Conservation (phyloP, 2,113 vertebrate species). For the Coturnix japonica region DNA sequence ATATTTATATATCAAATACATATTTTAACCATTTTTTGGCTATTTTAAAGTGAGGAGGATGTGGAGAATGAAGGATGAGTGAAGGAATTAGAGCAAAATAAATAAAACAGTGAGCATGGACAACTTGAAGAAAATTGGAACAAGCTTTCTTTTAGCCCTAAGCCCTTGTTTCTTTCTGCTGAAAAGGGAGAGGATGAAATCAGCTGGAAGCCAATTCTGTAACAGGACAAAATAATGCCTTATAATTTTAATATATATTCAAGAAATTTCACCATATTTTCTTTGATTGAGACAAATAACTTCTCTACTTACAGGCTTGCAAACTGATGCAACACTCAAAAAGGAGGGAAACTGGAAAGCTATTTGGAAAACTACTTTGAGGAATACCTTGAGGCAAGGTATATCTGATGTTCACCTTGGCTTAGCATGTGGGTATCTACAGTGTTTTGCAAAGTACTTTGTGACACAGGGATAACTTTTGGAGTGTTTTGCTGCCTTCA, state of each 20-base stretch:
- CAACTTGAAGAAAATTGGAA: not conserved
- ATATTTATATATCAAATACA: not conserved
- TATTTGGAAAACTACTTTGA: not conserved
- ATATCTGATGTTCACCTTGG: not conserved
- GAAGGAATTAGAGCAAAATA: not conserved
- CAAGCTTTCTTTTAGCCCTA: not conserved
- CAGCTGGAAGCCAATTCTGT: not conserved
- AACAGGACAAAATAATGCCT: not conserved
- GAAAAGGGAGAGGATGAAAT: not conserved
- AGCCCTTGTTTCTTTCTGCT: not conserved
- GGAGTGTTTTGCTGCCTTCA: not conserved
- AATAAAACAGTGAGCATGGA: not conserved
- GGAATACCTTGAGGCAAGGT: not conserved
- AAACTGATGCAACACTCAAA: not conserved
- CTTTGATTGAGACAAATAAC: not conserved
- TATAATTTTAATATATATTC: not conserved
- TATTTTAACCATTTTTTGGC: not conserved
- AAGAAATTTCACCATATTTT: not conserved
- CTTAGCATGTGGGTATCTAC: not conserved
- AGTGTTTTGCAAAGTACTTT: not conserved
- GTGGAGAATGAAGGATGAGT: not conserved
- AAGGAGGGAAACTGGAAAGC: not conserved
- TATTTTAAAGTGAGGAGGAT: not conserved
- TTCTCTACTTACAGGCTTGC: not conserved
- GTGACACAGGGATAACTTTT: rapidly evolving